Evolutionary conservation across 1,140 invertebrate genomes (phyloP), one percentile per base, ranked within the genome.

Genomic region (Euglossa dilemma): DNA sequence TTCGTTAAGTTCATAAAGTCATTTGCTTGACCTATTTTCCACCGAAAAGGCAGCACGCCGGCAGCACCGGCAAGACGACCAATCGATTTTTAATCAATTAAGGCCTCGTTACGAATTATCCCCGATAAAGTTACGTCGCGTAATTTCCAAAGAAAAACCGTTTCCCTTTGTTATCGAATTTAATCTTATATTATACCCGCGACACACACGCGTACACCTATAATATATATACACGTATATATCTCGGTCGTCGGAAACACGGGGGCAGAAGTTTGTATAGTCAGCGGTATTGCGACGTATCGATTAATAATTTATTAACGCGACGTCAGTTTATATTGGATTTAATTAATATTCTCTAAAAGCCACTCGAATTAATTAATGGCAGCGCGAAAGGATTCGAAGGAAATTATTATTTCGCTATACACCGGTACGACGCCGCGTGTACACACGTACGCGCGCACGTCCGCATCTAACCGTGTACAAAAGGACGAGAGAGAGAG

Each of bases 11-110:
- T 69, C 75, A 56, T 69, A 69, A 69, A 56, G 75, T 69, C 50
- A 66, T 69, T 78, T 78, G 36, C 64, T 45, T 54, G 75, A 69
- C 64, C 64, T 69, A 69, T 78, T 78, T 69, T 69, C 63, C 20
- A 23, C 16, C 47, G 61, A 66, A n/a, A 20, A 52, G 36, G 28
- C 20, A 43, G 5, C 50, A 11, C 59, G 14, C 14, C 25, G 7
- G 23, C 23, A 25, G 36, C 23, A n/a, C 63, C 16, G 6, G 7
- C 2, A n/a, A 23, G 52, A 16, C 74, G 59, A 14, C 54, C 2
- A 74, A 74, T 74, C 72, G 56, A 74, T 74, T 59, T 45, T 59
- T 59, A 47, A 74, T 74, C 54, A 74, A 74, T 74, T 74, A 74
- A 45, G 72, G 20, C 23, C 71, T 9, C 71, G 54, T 73, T 43